Evolutionary conservation across 2,888 invertebrate genomes (phyloP), one percentile per base, ranked within the genome.

Genomic region (Drosophila siamana): DNA sequence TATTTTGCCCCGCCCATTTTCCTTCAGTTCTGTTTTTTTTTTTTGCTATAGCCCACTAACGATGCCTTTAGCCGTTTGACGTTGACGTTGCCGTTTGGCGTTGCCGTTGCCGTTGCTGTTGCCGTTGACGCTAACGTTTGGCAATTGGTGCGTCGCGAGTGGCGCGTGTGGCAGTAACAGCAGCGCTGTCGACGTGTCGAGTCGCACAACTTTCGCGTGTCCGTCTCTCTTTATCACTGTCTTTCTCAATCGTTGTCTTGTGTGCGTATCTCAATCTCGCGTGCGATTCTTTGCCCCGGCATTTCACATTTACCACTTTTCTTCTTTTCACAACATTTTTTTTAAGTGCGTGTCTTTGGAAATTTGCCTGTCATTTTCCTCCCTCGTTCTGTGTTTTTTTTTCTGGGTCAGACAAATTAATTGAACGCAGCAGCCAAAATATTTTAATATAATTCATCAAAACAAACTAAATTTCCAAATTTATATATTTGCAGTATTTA

Each of bases 131-230:
- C 26, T 68, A 63, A 46, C 74, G 67, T 55, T 62, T 70, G 54
- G 50, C 46, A 46, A 52, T 40, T 60, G 46, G 50, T 66, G 54
- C 55, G 62, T 71, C 64, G 64, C 69, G 74, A 43, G 74, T 65
- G 66, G 44, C 61, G 66, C 70, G 69, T 60, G 69, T 60, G 78
- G 65, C 81, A 80, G 80, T 81, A 81, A 73, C 74, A 75, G 70
- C 83, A 86, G 81, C 74, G 83, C 86, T 71, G 83, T 86, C 76
- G 80, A 83, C 83, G 88, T 85, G 87, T 81, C 83, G 76, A 83
- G 78, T 78, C 78, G 79, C 76, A 78, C 48, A 78, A 78, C 48
- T 73, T 78, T 79, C 61, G 57, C 74, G 77, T 77, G 65, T 71
- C 67, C 59, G 71, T 75, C 63, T 64, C 41, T 57, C 50, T n/a